Evolutionary conservation across 2,113 vertebrate species (phyloP), one percentile per base, ranked within the genome.

Genomic region (Psephotus haematonotus): DNA sequence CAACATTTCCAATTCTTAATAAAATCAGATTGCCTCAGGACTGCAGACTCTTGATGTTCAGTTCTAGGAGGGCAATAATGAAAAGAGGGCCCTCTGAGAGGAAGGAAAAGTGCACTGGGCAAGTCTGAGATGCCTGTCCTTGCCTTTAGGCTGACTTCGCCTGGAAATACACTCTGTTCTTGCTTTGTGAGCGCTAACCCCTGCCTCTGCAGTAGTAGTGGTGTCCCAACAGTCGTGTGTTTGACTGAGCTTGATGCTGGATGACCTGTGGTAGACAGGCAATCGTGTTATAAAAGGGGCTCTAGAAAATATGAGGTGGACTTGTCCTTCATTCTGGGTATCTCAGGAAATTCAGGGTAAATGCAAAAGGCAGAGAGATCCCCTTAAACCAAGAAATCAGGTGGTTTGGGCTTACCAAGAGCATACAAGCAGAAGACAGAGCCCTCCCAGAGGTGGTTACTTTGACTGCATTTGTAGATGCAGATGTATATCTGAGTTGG

Each of bases 1-100:
- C 85, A 84, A 70, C 67, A 65, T 93, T 76, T 87, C 84, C 70
- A 59, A 20, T 94, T 79, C 82, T 91, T 95, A 72, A 76, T 85
- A 65, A 95, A 95, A 90, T 74, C 82, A 74, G 46, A 68, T 19
- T 37, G 86, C 78, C 67, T 75, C 57, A 49, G 59, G 84, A 82
- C 59, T 57, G 83, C 35, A 71, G 84, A 28, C 23, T 87, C 70
- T 55, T 65, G 29, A 63, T 84, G 69, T 77, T 89, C 78, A 31
- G 47, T 55, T 93, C 55, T 64, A 77, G 78, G 82, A 87, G 63
- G 82, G 43, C 53, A 87, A 20, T 69, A 69, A 80, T 81, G 70
- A 86, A 91, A 72, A 87, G 52, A 83, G 33, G 79, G 33, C 27
- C 64, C 74, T 87, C 7, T 67, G 69, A 74, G 81, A 68, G 85